Conservation (phyloP, 2,888 invertebrate genomes). For the Tetramorium bicarinatum region DNA sequence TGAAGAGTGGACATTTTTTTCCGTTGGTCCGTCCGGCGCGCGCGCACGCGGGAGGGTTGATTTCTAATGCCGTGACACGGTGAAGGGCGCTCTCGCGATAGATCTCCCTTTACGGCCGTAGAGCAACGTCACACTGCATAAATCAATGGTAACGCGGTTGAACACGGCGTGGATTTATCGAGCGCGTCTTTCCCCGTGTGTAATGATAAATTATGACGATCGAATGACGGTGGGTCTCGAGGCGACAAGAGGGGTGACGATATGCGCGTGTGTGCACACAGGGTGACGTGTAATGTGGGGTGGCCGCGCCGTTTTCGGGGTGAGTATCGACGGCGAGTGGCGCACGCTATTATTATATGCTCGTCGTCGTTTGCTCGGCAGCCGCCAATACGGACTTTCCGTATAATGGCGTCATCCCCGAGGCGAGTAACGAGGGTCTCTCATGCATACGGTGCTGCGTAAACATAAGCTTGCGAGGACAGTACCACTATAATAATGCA, state of each 20-base stretch:
- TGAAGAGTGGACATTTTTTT: slow-evolving; percentile 40
- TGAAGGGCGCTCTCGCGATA: slow-evolving; percentile 22
- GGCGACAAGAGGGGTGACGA: slow-evolving; percentile 37
- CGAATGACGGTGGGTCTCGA: slow-evolving; percentile 65
- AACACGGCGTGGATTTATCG: slow-evolving; percentile 67
- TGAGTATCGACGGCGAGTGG: slow-evolving; percentile 24
- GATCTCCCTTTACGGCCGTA: slow-evolving; percentile 47
- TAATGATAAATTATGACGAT: slow-evolving; percentile 76
- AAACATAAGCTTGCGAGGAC: slow-evolving; percentile 17
- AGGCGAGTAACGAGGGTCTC: slow-evolving; percentile 8
- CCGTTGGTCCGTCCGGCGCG: neutral
- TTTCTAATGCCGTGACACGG: slow-evolving; percentile 24
- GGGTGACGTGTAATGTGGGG: slow-evolving; percentile 42
- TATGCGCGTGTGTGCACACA: slow-evolving; percentile 32
- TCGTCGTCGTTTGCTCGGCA: slow-evolving; percentile 48
- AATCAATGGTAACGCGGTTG: slow-evolving; percentile 66
- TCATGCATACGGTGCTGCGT: neutral
- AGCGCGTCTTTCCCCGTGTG: slow-evolving; percentile 55
- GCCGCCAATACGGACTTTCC: slow-evolving; percentile 40
- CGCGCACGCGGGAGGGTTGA: slow-evolving; percentile 29
- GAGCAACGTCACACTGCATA: slow-evolving; percentile 53
- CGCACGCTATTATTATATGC: slow-evolving; percentile 30
- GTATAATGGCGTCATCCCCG: slow-evolving; percentile 44
- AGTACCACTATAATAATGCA: slow-evolving; percentile 17
- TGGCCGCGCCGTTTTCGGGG: slow-evolving; percentile 36